Percentiles rank a stretch among this genome's conserved stretches.
phyloP scores from a whole-genome alignment of 2,797 vertebrate genomes.

The Streptopelia turtur region DNA sequence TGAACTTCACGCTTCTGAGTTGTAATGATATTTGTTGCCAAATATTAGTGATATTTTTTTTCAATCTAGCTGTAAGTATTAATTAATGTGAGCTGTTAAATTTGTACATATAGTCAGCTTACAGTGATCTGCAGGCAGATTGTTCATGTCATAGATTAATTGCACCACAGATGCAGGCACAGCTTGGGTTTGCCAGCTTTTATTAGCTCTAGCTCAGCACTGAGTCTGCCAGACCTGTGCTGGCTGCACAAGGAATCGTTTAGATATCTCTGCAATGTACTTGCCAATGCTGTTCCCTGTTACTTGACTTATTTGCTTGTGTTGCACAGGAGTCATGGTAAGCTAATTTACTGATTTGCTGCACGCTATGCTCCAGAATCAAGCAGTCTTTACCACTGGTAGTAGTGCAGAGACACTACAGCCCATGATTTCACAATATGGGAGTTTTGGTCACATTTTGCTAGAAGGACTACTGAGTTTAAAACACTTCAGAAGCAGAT shows the following conservation, averaged over 20 bases:
- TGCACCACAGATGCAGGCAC: slow-evolving; percentile 51
- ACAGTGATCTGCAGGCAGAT: slow-evolving; percentile 50
- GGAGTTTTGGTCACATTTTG: neutral
- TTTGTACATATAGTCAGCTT: slow-evolving; percentile 16
- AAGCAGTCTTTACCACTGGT: neutral
- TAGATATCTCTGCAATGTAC: neutral
- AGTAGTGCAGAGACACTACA: neutral
- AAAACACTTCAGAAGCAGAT: neutral
- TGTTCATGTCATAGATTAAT: slow-evolving; percentile 54
- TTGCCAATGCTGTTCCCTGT: neutral
- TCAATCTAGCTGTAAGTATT: neutral
- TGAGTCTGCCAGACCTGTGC: neutral
- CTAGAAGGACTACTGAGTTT: neutral
- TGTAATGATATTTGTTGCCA: slow-evolving; percentile 30
- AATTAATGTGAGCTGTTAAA: slow-evolving; percentile 35
- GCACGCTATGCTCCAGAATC: neutral
- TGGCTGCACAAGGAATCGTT: neutral
- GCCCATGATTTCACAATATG: neutral
- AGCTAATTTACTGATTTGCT: neutral
- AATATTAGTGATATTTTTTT: neutral
- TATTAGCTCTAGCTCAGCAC: neutral
- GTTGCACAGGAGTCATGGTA: neutral
- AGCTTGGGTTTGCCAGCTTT: slow-evolving; percentile 44
- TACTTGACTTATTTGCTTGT: neutral
- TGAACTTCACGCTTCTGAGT: neutral